Conservation (phyloP, 23 tunicate species). For the Oikopleura dioica region DNA sequence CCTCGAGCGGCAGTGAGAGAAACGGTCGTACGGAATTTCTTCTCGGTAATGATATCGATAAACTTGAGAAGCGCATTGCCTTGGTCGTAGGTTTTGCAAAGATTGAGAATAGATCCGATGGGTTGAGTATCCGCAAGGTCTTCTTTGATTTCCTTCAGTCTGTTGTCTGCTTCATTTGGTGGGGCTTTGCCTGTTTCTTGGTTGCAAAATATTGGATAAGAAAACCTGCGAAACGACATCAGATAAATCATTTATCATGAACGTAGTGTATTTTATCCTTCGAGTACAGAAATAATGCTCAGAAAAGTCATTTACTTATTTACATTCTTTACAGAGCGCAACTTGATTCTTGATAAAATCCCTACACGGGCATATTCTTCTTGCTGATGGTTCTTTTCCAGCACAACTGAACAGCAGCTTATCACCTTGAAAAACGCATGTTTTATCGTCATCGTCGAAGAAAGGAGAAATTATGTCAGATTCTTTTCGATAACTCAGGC, state of each 20-base stretch:
- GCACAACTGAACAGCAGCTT: constrained; percentile 48
- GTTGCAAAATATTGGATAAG: too few relatives aligned
- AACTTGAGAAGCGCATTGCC: constrained; percentile 61
- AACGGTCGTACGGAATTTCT: constrained; percentile 33
- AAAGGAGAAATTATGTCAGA: constrained; percentile 23
- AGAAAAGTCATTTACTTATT: too few relatives aligned
- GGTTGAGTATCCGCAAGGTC: constrained; percentile 90
- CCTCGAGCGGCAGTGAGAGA: too few relatives aligned
- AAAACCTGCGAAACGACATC: too few relatives aligned
- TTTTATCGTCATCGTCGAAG: constrained; percentile 8
- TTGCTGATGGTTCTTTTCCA: constrained; percentile 23
- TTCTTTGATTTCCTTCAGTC: too few relatives aligned
- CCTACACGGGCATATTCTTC: constrained; percentile 58
- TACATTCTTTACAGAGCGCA: constrained; percentile 23
- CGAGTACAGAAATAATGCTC: too few relatives aligned
- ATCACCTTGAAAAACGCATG: constrained; percentile 34
- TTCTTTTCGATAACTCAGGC: neutral
- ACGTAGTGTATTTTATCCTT: too few relatives aligned
- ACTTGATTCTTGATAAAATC: constrained; percentile 16
- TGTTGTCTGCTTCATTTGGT: constrained; percentile 25
- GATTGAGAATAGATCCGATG: constrained; percentile 38
- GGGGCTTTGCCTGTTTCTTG: constrained; percentile 24
- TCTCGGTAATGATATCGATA: constrained; percentile 55
- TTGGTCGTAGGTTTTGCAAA: constrained; percentile 62
- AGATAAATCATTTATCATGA: too few relatives aligned